Percentiles rank a stretch among this genome's conserved stretches.
These are phyloP conservation scores for Acrossocheilus fasciatus DNA, from an alignment of 2,797 vertebrate species.

Conservation along the genomic window DNA sequence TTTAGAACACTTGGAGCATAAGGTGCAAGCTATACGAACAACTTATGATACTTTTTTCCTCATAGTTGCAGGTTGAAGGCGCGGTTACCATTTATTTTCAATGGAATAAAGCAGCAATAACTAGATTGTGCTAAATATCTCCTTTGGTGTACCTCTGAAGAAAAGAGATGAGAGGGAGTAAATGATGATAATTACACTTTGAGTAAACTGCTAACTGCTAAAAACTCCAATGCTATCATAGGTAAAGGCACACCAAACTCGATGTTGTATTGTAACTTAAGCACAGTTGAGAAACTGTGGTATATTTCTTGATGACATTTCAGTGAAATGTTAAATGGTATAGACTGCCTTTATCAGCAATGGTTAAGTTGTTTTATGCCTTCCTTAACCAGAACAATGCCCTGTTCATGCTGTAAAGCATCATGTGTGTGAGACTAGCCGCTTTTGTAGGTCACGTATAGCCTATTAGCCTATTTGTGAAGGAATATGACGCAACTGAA, in stretches of 20 bases:
- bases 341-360: not conserved
- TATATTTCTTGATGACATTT: not conserved
- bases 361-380: not conserved
- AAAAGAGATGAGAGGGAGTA: not conserved
- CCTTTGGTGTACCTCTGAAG: not conserved
- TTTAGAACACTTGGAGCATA: not conserved
- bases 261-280: not conserved
- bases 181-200: not conserved
- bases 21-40: not conserved
- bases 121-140: not conserved
- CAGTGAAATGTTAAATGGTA: not conserved
- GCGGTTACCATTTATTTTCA: not conserved
- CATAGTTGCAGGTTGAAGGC: too few species aligned
- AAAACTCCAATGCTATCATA: too few species aligned
- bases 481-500: not conserved
- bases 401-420: slow-evolving; percentile 13
- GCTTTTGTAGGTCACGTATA: slow-evolving; percentile 8
- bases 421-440: slow-evolving; percentile 10
- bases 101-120: not conserved
- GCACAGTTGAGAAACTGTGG: not conserved
- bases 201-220: not conserved
- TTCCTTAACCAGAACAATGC: slow-evolving; percentile 43
- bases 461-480: not conserved
- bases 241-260: not conserved
- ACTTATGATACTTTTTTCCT: too few species aligned